phyloP scores from a whole-genome alignment of 2,888 invertebrate species.

The Frankliniella fusca region DNA sequence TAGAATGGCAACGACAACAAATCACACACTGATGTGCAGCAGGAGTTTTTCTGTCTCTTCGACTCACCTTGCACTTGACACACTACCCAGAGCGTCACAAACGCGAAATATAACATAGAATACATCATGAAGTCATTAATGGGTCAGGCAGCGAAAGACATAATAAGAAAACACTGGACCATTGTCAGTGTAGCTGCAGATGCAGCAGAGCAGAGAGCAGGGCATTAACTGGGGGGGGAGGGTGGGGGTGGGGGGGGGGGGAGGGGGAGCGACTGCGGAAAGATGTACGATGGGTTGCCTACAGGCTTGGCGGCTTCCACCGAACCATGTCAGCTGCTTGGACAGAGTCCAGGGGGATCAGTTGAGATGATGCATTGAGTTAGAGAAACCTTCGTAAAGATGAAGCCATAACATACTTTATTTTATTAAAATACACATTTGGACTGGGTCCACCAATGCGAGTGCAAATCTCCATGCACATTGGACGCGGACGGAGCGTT shows the following conservation, averaged over 20 bases:
- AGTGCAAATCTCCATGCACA: too few species aligned
- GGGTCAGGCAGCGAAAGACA: background rate
- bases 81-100: background rate
- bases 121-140: background rate
- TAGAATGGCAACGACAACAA: background rate
- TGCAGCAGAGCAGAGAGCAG: too few species aligned
- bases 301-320: background rate
- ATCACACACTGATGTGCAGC: background rate
- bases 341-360: too few species aligned
- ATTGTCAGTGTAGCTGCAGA: background rate
- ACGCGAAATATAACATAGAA: background rate
- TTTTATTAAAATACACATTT: too few species aligned
- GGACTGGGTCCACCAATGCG: too few species aligned
- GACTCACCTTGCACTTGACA: constrained; percentile 3
- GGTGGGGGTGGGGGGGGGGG: background rate
- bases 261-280: background rate
- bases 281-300: background rate
- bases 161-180: background rate
- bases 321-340: too few species aligned
- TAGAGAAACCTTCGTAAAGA: too few species aligned
- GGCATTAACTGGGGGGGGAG: background rate
- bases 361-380: too few species aligned
- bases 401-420: too few species aligned
- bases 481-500: too few species aligned
- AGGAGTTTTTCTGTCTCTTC: background rate